phyloP scores from a whole-genome alignment of 2,113 vertebrate species.

The Prinia subflava region DNA sequence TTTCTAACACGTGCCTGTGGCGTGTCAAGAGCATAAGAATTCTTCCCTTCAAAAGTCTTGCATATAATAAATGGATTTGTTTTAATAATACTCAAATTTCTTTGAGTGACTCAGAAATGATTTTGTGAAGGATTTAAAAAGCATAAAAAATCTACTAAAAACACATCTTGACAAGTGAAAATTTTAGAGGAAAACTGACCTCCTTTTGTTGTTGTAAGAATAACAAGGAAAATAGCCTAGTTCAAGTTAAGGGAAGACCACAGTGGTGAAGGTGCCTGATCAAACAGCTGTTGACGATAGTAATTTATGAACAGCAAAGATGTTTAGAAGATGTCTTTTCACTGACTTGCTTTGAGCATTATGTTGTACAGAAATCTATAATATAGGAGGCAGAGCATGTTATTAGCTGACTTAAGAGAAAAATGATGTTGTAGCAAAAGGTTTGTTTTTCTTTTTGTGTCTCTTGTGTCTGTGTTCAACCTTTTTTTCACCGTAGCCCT shows the following conservation, averaged over 20 bases:
- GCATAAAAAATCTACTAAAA: neutral
- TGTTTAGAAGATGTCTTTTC: neutral
- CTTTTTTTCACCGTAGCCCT: neutral
- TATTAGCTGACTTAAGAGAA: neutral
- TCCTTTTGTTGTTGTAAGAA: neutral
- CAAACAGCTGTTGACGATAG: neutral
- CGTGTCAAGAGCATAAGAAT: neutral
- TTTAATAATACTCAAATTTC: neutral
- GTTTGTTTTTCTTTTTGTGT: neutral
- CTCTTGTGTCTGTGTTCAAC: neutral
- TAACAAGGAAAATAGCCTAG: neutral
- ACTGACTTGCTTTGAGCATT: neutral
- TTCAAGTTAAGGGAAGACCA: neutral
- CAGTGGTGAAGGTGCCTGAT: neutral
- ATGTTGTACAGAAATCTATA: neutral
- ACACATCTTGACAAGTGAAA: neutral
- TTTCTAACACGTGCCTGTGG: neutral
- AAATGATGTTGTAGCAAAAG: neutral
- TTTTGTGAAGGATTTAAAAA: neutral
- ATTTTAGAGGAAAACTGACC: neutral
- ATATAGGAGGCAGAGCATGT: neutral
- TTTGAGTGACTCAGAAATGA: neutral
- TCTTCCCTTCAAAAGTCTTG: neutral
- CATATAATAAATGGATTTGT: neutral
- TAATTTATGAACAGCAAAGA: neutral